Evolutionary conservation across 2,797 vertebrate species (phyloP).

Genomic region (Hydrocynus forskahlii): DNA sequence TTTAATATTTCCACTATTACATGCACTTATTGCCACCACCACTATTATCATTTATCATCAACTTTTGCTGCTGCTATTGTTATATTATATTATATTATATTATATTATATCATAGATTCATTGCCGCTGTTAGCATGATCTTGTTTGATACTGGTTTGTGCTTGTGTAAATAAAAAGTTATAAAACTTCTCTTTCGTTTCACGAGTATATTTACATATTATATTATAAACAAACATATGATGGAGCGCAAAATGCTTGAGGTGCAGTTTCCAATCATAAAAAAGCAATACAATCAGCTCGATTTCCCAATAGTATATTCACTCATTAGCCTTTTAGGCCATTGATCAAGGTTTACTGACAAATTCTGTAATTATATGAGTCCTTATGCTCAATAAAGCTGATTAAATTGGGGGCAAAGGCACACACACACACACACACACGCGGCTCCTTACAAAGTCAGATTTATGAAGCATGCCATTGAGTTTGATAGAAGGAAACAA

Average conservation of each 20-base stretch:
- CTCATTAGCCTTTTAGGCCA: constrained; percentile 58
- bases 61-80: too few relatives aligned
- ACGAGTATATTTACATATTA: neutral
- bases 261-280: constrained; percentile 40
- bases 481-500: constrained; percentile 89
- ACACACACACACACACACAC: constrained; percentile 35
- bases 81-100: neutral
- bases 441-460: constrained; percentile 74
- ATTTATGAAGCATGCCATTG: constrained; percentile 89
- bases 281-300: constrained; percentile 50
- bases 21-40: neutral
- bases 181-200: neutral
- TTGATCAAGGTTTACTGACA: constrained; percentile 60
- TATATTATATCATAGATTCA: neutral
- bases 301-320: constrained; percentile 53
- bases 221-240: constrained; percentile 13
- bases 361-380: constrained; percentile 63
- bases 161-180: neutral
- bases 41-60: too few relatives aligned
- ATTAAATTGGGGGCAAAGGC: constrained; percentile 50
- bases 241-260: constrained; percentile 25
- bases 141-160: neutral
- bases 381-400: constrained; percentile 64
- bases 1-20: neutral
- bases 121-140: neutral